Base-by-base conservation (phyloP, 64 coral and sea anemone genomes). In the Montipora cactus region DNA sequence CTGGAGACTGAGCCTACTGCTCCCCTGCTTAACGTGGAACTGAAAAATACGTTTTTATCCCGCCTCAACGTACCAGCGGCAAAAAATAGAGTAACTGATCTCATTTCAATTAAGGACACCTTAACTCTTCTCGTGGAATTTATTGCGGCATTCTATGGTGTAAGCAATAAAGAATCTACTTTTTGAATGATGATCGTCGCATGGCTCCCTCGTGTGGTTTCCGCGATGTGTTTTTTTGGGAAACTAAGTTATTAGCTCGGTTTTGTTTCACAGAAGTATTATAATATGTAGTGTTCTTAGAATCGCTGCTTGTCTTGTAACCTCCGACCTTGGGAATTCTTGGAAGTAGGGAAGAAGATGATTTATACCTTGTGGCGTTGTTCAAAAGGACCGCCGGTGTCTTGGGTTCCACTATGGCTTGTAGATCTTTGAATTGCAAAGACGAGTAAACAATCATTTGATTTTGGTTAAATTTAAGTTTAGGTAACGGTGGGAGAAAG, bases 401-500 rank as follows among this genome's bases (percentile, higher is more conserved):
- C 61, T 95, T 99, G 15, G 98, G 95, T 50, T 99, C 95, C 44
- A 80, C 95, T 11, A 99, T 20, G 2, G 89, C 10, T 46, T 96
- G 92, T 47, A 99, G 89, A 9, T 99, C 98, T 64, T 96, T 96
- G 49, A 92, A 99, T 19, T 93, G 89, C n/a, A 99, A 47, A 44
- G 95, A 99, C 3, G 98, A 96, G 37, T 96, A 99, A 59, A 99
- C 98, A 3, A 99, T 87, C 21, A 99, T 85, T 61, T 99, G 98
- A 50, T 99, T 94, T 8, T 99, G 95, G 22, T 94, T 99, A 51
- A 96, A 94, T 53, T 87, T 85, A 10, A 95, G 92, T 89, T 88
- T 96, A 7, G 92, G 95, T 45, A 99, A 64, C 19, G 84, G 90
- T 18, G 98, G 95, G 21, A 96, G 44, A 16, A 94, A 71, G 2